A percentile compares a stretch with the other conserved stretches of the same genome.
Evolutionary conservation across 2,888 invertebrate genomes (phyloP).

Genomic region (Perizoma affinitatum): DNA sequence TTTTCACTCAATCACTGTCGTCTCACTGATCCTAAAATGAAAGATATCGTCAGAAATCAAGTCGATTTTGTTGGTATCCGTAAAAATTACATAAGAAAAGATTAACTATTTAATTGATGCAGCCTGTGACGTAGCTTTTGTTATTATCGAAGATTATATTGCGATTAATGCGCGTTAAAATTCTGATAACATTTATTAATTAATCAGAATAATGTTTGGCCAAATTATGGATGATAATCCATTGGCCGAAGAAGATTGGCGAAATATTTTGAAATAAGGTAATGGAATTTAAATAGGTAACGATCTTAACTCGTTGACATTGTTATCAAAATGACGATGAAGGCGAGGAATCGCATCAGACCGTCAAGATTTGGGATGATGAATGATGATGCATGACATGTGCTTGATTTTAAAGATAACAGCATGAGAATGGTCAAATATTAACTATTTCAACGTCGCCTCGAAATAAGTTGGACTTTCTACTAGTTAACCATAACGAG

Average conservation of each 20-base stretch:
- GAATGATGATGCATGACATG: constrained; percentile 72
- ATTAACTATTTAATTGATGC: constrained; percentile 56
- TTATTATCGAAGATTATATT: constrained; percentile 26
- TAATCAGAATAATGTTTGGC: background rate
- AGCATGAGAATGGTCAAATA: constrained; percentile 44
- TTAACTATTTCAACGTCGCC: constrained; percentile 40
- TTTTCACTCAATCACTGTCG: constrained; percentile 26
- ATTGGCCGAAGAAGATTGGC: background rate
- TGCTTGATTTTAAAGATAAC: constrained; percentile 59
- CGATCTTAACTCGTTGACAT: constrained; percentile 28
- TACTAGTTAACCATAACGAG: constrained; percentile 2
- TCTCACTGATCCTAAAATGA: constrained; percentile 26
- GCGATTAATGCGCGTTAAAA: constrained; percentile 4
- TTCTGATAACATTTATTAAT: background rate
- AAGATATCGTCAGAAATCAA: constrained; percentile 29
- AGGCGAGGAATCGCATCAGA: constrained; percentile 46
- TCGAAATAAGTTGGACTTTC: constrained; percentile 23
- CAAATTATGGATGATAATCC: background rate
- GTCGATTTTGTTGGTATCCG: constrained; percentile 50
- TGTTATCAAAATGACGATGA: constrained; percentile 51
- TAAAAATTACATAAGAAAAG: constrained; percentile 45
- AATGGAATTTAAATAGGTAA: constrained; percentile 34
- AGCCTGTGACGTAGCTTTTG: constrained; percentile 43
- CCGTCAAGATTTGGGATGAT: constrained; percentile 72
- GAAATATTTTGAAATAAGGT: constrained; percentile 21